Percentiles rank a stretch among this genome's conserved stretches.
These are phyloP conservation scores for Apotomis capreana DNA, from an alignment of 2,888 invertebrate genomes.

Conservation along the genomic window DNA sequence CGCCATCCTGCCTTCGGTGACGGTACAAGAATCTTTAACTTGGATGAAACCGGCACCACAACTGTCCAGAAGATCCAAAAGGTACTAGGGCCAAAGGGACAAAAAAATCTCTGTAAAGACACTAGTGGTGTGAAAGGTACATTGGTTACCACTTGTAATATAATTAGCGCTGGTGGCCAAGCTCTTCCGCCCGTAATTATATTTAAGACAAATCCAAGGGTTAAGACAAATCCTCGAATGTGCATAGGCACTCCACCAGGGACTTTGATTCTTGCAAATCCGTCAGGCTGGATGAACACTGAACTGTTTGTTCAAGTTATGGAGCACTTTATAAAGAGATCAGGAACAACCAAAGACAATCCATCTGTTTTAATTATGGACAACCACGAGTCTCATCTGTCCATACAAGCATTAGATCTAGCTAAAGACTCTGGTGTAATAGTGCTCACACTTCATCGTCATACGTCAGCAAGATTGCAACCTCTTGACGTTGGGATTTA, in stretches of 20 bases:
- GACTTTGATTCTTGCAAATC: neutral
- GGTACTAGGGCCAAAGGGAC: too few species aligned
- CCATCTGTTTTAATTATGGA: constrained; percentile 2
- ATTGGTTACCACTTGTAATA: neutral
- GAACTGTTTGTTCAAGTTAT: constrained; percentile 3
- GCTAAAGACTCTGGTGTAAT: neutral
- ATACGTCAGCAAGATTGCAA: neutral
- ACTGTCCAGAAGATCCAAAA: too few species aligned
- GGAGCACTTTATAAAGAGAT: constrained; percentile 9
- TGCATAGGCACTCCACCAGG: constrained; percentile 7
- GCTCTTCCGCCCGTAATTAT: neutral
- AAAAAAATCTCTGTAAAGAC: too few species aligned
- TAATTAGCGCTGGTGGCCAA: neutral
- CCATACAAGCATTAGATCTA: constrained; percentile 2
- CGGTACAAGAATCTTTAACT: too few species aligned
- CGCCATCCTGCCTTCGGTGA: too few species aligned
- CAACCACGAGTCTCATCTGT: constrained; percentile 2
- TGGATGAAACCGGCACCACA: too few species aligned
- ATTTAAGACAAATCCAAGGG: constrained; percentile 8
- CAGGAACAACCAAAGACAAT: constrained; percentile 6
- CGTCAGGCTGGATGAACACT: constrained; percentile 1
- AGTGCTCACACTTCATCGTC: constrained; percentile 1
- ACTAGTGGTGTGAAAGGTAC: constrained; percentile 1
- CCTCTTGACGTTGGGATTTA: neutral
- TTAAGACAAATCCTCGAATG: constrained; percentile 12